Percentiles rank a stretch among this genome's conserved stretches.
Evolutionary conservation across 2,888 invertebrate species (phyloP).

Genomic region (Lypha dubia): DNA sequence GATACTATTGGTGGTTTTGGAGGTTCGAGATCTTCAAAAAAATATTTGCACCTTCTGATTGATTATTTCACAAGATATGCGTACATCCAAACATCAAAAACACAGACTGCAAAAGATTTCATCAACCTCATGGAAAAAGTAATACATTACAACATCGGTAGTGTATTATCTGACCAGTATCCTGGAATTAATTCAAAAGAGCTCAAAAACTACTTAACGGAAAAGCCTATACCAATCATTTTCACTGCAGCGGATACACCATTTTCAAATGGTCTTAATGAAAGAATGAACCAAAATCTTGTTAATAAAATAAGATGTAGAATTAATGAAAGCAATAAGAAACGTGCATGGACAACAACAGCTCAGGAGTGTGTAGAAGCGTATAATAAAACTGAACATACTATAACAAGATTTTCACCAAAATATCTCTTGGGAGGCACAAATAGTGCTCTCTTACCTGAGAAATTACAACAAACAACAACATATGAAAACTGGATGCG

Average conservation of each 20-base stretch:
- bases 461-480: conserved; percentile 53
- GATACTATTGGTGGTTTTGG: conserved; percentile 77
- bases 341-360: conserved; percentile 61
- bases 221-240: conserved; percentile 67
- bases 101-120: conserved; percentile 74
- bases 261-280: too few species aligned
- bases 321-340: conserved; percentile 64
- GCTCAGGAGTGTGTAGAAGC: conserved; percentile 61
- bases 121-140: conserved; percentile 74
- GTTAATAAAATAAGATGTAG: conserved; percentile 68
- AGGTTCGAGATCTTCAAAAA: conserved; percentile 77
- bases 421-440: conserved; percentile 65
- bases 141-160: conserved; percentile 73
- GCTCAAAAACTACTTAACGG: conserved; percentile 75
- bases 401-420: conserved; percentile 61
- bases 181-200: conserved; percentile 77
- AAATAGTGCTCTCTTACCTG: conserved; percentile 57
- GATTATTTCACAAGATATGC: conserved; percentile 78
- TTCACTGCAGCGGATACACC: conserved; percentile 69
- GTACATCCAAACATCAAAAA: conserved; percentile 65
- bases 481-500: conserved; percentile 51
- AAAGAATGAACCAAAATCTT: too few species aligned
- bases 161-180: conserved; percentile 76
- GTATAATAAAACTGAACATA: conserved; percentile 68
- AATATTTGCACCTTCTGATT: conserved; percentile 77